A percentile compares a stretch with the other conserved stretches of the same genome.
phyloP scores from a whole-genome alignment of 2,888 invertebrate species.

The Antitype chi region DNA sequence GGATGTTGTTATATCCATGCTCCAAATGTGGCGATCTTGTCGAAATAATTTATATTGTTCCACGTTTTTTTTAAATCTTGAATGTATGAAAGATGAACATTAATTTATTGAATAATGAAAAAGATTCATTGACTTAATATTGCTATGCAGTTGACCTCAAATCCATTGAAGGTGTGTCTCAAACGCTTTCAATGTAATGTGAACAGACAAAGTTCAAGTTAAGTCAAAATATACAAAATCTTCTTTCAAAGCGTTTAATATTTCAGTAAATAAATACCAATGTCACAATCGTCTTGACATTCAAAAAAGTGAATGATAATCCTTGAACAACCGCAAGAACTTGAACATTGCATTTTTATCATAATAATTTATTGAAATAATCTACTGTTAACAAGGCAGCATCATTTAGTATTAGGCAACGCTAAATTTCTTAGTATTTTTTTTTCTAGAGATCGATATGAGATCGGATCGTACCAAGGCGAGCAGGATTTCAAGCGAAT shows the following conservation, averaged over 20 bases:
- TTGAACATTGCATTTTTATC: slow-evolving; percentile 41
- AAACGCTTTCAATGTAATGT: slow-evolving; percentile 28
- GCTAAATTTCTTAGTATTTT: slow-evolving; percentile 41
- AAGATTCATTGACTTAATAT: slow-evolving; percentile 34
- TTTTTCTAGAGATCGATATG: slow-evolving; percentile 58
- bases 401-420: slow-evolving; percentile 54
- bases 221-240: slow-evolving; percentile 22
- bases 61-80: neutral
- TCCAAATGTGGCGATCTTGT: slow-evolving; percentile 29
- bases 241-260: slow-evolving; percentile 11
- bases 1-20: slow-evolving; percentile 42
- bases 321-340: slow-evolving; percentile 45
- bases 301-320: slow-evolving; percentile 58
- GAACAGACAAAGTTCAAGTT: slow-evolving; percentile 39
- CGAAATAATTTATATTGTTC: neutral
- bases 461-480: slow-evolving; percentile 57
- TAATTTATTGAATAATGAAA: slow-evolving; percentile 11
- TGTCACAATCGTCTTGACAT: slow-evolving; percentile 44
- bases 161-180: slow-evolving; percentile 43
- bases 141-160: slow-evolving; percentile 32
- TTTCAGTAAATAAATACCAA: slow-evolving; percentile 33
- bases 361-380: slow-evolving; percentile 50
- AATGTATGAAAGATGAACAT: neutral
- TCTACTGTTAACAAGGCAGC: slow-evolving; percentile 38
- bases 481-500: slow-evolving; percentile 50